phyloP scores from a whole-genome alignment of 2,113 vertebrate species.

The Andinoacara biseriatus region DNA sequence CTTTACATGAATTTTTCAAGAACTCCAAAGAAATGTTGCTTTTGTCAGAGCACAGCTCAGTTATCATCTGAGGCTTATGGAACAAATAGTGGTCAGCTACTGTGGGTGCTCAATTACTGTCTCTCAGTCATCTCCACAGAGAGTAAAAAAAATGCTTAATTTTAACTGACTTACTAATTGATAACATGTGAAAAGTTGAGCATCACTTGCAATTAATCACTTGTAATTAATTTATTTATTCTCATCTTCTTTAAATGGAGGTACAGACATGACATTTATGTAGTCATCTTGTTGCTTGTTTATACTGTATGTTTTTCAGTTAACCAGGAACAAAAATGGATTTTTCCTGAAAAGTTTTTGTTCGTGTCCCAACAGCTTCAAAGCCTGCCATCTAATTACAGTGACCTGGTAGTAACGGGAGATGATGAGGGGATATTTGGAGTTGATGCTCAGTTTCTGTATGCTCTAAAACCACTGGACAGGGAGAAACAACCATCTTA shows the following conservation, averaged over 20 bases:
- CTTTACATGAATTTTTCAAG: background rate
- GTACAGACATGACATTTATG: background rate
- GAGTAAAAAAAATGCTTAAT: background rate
- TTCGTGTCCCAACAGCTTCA: conserved; percentile 64
- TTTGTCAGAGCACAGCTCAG: background rate
- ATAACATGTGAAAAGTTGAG: background rate
- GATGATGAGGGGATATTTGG: conserved; percentile 83
- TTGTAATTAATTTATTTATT: background rate
- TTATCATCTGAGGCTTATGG: background rate
- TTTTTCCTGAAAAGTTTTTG: background rate
- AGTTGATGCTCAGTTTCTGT: conserved; percentile 84
- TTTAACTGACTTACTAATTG: background rate
- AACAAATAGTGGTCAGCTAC: background rate
- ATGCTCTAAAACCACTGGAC: conserved; percentile 83
- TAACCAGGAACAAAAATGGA: background rate
- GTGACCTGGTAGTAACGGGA: conserved; percentile 74
- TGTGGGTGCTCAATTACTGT: background rate
- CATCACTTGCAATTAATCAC: too few relatives aligned
- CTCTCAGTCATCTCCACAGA: background rate
- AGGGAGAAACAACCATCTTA: conserved; percentile 85
- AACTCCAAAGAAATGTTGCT: background rate
- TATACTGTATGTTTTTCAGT: background rate
- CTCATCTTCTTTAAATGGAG: background rate
- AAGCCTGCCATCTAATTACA: conserved; percentile 72
- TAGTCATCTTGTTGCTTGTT: background rate